Base-by-base conservation (phyloP, 2,113 vertebrate genomes). In the Ceyx cyanopectus region DNA sequence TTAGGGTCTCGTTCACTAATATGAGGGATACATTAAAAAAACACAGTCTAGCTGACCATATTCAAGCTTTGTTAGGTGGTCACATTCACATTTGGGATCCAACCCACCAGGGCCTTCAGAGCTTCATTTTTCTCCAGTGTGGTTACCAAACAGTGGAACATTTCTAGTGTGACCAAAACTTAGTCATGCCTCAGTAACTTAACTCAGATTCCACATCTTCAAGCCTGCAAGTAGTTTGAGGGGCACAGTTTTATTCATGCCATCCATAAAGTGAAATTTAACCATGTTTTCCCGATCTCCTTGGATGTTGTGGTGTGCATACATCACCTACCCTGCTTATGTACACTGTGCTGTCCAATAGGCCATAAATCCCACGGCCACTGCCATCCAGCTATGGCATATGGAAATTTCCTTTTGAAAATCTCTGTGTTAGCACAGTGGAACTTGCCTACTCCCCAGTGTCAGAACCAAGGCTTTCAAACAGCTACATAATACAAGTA, bases 121-220 rank as follows among this genome's bases (percentile, higher is more conserved):
- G 75, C n/a, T 82, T 83, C 53, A 29, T 70, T 89, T 74, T 77
- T 29, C 75, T 93, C 84, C 92, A 78, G 92, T 95, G 95, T 95
- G 95, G 92, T 96, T 94, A 94, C 91, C 65, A 70, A 95, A 92
- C 70, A 91, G 87, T 92, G 92, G 91, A 96, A 96, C 87, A 77
- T 87, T 96, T 94, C 90, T 93, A 91, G 75, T 34, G 5, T 94
- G 94, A 94, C 87, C 81, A 92, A 80, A 93, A 92, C 81, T 93
- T 95, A 92, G 92, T 95, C 91, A 95, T 85, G 92, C 95, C 81
- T 91, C 91, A 92, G 72, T 89, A 93, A 89, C 92, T 90, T 87
- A 73, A 90, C 67, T 92, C 91, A 91, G 85, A 92, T 86, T 95
- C 85, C 89, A 83, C 84, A 48, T 89, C 85, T 95, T 89, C 81